A percentile compares a stretch with the other conserved stretches of the same genome.
Conservation (phyloP, 35 echinoderm and acorn worm genomes). For the Apostichopus parvimensis region DNA sequence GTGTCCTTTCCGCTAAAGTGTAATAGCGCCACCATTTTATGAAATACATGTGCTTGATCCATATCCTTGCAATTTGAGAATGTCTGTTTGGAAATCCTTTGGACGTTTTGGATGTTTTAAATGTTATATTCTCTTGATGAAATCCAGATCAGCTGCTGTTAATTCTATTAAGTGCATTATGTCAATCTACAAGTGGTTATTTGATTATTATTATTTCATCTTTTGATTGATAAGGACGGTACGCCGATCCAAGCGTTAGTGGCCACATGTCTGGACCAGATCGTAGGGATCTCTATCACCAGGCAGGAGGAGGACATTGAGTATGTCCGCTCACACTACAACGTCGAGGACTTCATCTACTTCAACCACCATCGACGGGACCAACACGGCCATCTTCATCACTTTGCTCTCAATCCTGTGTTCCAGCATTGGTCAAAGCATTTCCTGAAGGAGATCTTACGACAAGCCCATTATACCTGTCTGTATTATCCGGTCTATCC, state of each 20-base stretch:
- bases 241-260: conserved; percentile 87
- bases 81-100: too few relatives aligned
- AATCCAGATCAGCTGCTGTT: too few relatives aligned
- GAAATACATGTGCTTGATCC: too few relatives aligned
- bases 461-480: conserved; percentile 83
- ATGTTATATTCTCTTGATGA: too few relatives aligned
- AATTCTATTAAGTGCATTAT: too few relatives aligned
- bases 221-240: conserved; percentile 63
- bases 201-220: too few relatives aligned
- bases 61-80: too few relatives aligned
- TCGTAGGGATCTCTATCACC: conserved; percentile 88
- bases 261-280: conserved; percentile 78
- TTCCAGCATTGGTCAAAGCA: conserved; percentile 91
- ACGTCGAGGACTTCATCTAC: conserved; percentile 99
- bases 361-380: conserved; percentile 98
- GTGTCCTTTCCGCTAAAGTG: too few relatives aligned
- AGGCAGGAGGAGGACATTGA: conserved; percentile 93
- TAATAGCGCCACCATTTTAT: too few relatives aligned
- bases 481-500: conserved; percentile 95
- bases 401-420: conserved; percentile 93
- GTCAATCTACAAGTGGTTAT: too few relatives aligned
- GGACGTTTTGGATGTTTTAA: too few relatives aligned
- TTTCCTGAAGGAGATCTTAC: conserved; percentile 84
- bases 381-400: conserved; percentile 96
- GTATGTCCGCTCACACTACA: conserved; percentile 96